Conservation (phyloP, 2,113 vertebrate species). For the Amblyopsis rosae region DNA sequence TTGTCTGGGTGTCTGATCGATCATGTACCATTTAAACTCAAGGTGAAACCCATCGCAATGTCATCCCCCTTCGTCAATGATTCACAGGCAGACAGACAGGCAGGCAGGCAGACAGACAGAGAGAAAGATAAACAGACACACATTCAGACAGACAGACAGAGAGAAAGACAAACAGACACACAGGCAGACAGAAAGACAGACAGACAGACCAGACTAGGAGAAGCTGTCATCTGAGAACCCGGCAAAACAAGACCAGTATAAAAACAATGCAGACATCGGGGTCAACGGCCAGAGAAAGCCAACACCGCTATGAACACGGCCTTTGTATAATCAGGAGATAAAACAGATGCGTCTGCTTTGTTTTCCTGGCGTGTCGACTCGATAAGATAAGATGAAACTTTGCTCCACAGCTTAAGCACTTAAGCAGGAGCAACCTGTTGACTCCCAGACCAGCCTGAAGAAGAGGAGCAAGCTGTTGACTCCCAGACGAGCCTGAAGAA, state of each 20-base stretch:
- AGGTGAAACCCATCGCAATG: conserved; percentile 71
- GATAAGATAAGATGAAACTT: conserved; percentile 72
- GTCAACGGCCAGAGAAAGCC: not conserved
- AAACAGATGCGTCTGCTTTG: conserved; percentile 3
- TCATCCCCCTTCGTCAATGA: conserved; percentile 46
- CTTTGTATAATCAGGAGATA: too few species aligned
- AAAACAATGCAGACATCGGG: not conserved
- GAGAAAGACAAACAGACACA: conserved; percentile 49
- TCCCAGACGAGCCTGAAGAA: too few species aligned
- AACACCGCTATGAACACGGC: conserved; percentile 35
- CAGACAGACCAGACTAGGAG: not conserved
- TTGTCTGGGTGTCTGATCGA: conserved; percentile 68
- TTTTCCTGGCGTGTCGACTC: conserved; percentile 31
- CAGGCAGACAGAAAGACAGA: not conserved
- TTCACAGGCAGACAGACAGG: conserved; percentile 40
- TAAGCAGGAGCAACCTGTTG: not conserved
- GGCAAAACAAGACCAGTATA: not conserved
- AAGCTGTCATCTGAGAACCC: not conserved
- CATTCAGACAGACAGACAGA: conserved; percentile 5
- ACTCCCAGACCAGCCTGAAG: too few species aligned
- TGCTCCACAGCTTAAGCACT: conserved; percentile 29
- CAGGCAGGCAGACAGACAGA: not conserved
- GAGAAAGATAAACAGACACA: conserved; percentile 20
- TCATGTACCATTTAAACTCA: conserved; percentile 65
- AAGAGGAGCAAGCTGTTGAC: too few species aligned